These are phyloP conservation scores for Sebastes iracundus DNA, from an alignment of 2,797 vertebrate genomes.

Conservation along the genomic window DNA sequence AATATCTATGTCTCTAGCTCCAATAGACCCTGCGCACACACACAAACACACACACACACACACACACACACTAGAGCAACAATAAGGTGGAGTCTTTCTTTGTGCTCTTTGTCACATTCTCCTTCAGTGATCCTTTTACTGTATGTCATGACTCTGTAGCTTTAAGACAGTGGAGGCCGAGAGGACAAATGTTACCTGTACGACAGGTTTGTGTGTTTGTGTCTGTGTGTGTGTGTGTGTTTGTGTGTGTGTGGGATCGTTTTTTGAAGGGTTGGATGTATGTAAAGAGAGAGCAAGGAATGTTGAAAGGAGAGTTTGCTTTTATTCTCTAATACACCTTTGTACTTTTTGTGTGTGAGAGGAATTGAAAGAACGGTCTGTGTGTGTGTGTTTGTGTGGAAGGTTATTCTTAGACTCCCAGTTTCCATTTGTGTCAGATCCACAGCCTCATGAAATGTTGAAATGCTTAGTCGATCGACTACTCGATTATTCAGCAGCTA, in stretches of 20 bases:
- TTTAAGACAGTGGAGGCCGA: neutral
- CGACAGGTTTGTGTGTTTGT: slow-evolving; percentile 50
- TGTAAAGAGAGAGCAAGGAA: slow-evolving; percentile 20
- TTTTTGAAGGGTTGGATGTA: neutral
- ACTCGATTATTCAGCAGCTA: neutral
- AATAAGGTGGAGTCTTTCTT: slow-evolving; percentile 27
- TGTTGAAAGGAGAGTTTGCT: slow-evolving; percentile 27
- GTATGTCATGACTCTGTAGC: neutral
- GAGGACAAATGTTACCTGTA: slow-evolving; percentile 48
- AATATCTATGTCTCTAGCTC: slow-evolving; percentile 48
- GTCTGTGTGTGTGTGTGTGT: slow-evolving; percentile 6
- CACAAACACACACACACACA: slow-evolving; percentile 11
- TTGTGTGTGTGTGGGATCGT: neutral
- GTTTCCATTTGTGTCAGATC: slow-evolving; percentile 6
- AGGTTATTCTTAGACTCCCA: neutral
- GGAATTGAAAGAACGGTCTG: neutral
- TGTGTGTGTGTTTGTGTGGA: neutral
- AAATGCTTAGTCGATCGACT: neutral
- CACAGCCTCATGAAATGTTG: slow-evolving; percentile 2
- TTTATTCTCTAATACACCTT: slow-evolving; percentile 17
- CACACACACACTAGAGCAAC: neutral
- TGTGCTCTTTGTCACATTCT: slow-evolving; percentile 12
- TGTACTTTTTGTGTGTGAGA: neutral
- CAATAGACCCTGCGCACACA: neutral
- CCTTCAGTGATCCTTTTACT: neutral